These are phyloP conservation scores for Cyprinodon diabolis DNA, from an alignment of 2,797 vertebrate genomes.

Conservation along the genomic window DNA sequence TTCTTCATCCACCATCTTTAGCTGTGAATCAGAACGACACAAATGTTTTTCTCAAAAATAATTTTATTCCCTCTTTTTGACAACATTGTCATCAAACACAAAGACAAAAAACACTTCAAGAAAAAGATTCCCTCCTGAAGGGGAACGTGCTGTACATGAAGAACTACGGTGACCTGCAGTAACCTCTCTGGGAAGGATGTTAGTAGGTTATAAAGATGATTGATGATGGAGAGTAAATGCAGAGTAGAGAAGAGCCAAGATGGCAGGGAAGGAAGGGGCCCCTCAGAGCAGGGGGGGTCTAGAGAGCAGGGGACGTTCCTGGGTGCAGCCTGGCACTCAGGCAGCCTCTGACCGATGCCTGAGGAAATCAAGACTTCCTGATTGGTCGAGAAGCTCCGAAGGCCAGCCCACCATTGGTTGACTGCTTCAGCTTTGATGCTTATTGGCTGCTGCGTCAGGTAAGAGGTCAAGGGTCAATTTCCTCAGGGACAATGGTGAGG, in stretches of 20 bases:
- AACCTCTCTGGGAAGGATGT: slow-evolving; percentile 21
- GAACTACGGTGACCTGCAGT: slow-evolving; percentile 43
- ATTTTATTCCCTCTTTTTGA: slow-evolving; percentile 65
- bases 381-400: slow-evolving; percentile 57
- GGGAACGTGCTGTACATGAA: slow-evolving; percentile 28
- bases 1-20: not conserved
- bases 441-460: not conserved
- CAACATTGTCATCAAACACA: slow-evolving; percentile 50
- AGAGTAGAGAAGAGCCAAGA: slow-evolving; percentile 16
- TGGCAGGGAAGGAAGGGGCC: slow-evolving; percentile 15
- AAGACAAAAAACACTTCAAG: slow-evolving; percentile 44
- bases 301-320: slow-evolving; percentile 33
- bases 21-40: not conserved
- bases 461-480: slow-evolving; percentile 89
- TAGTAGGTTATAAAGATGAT: slow-evolving; percentile 29
- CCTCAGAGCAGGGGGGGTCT: not conserved
- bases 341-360: slow-evolving; percentile 19
- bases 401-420: slow-evolving; percentile 78
- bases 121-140: slow-evolving; percentile 42
- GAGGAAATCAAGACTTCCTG: slow-evolving; percentile 50
- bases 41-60: slow-evolving; percentile 48
- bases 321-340: slow-evolving; percentile 50
- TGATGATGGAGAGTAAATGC: slow-evolving; percentile 11
- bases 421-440: slow-evolving; percentile 1
- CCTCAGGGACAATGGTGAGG: slow-evolving; percentile 88